Evolutionary conservation across 2,113 vertebrate species (phyloP).

Genomic region (Phoenicopterus ruber): DNA sequence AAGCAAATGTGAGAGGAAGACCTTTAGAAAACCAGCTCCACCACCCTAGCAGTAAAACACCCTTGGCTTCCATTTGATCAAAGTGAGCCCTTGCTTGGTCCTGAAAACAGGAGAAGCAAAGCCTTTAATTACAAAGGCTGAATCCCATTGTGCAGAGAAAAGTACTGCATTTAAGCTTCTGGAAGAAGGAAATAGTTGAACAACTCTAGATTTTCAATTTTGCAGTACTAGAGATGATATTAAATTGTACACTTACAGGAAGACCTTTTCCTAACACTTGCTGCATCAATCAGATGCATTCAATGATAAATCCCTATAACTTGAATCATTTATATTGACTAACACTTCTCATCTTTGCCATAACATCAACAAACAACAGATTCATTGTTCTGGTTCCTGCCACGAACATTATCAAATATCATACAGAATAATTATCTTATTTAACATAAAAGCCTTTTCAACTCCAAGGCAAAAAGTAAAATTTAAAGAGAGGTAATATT

Average conservation of each 20-base stretch:
- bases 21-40: neutral
- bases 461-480: neutral
- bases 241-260: neutral
- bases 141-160: neutral
- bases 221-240: neutral
- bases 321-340: neutral
- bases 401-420: neutral
- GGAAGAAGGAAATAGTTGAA: neutral
- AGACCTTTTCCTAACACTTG: neutral
- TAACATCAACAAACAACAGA: neutral
- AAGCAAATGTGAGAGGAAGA: neutral
- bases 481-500: neutral
- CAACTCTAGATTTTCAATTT: neutral
- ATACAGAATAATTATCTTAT: neutral
- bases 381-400: neutral
- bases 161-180: neutral
- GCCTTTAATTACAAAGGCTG: neutral
- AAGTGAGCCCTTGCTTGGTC: neutral
- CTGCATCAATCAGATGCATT: neutral
- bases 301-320: neutral
- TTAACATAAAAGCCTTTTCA: neutral
- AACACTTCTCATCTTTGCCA: neutral
- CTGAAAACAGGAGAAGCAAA: neutral
- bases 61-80: neutral
- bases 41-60: neutral